Percentiles rank a stretch among this genome's conserved stretches.
phyloP scores from a whole-genome alignment of 2,888 invertebrate genomes.

The Ichneumoninae sp. region DNA sequence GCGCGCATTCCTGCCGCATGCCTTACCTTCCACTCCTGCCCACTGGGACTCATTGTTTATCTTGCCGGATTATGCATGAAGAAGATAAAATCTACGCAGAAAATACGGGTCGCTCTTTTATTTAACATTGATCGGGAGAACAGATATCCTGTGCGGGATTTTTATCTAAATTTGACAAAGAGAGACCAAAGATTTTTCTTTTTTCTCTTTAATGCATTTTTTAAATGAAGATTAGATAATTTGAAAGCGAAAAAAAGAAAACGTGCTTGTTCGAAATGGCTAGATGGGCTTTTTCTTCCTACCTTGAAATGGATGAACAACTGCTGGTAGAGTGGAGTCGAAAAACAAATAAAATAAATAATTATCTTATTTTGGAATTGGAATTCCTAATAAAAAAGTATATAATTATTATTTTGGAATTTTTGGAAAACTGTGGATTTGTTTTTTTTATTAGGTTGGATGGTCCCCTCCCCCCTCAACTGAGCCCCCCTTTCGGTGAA shows the following conservation, averaged over 20 bases:
- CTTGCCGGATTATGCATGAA: slow-evolving; percentile 39
- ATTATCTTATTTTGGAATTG: background rate
- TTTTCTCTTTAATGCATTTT: background rate
- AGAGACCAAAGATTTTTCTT: background rate
- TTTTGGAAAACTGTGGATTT: too few species aligned
- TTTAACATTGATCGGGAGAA: background rate
- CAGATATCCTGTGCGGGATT: background rate
- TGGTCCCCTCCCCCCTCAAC: too few species aligned
- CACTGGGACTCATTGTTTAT: slow-evolving; percentile 44
- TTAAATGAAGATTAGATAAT: background rate
- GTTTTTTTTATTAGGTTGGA: too few species aligned
- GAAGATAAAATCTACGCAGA: background rate
- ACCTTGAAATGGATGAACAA: background rate
- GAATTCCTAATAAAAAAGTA: too few species aligned
- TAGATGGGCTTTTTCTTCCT: background rate
- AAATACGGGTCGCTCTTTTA: background rate
- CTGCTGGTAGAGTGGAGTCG: background rate
- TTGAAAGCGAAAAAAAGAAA: background rate
- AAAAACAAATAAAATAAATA: background rate
- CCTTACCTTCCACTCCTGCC: slow-evolving; percentile 42
- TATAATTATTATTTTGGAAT: too few species aligned
- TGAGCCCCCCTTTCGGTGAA: too few species aligned
- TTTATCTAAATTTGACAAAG: background rate
- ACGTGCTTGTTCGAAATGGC: background rate
- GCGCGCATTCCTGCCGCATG: slow-evolving; percentile 52